phyloP scores from a whole-genome alignment of 2,888 invertebrate species.

The Fragum sueziense region DNA sequence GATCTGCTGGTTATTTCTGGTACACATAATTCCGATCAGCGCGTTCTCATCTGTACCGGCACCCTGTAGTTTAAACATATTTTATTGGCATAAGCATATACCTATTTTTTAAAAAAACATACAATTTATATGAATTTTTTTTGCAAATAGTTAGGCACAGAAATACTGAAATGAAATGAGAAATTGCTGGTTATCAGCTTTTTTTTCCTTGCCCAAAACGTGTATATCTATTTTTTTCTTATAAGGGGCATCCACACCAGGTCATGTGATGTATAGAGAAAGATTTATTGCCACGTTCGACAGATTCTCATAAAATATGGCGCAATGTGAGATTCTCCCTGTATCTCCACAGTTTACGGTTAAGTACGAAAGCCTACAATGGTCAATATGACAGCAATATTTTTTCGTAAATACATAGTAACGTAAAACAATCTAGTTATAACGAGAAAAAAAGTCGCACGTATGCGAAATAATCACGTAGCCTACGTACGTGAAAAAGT shows the following conservation, averaged over 20 bases:
- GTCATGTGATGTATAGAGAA: too few species aligned
- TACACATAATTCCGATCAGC: slow-evolving; percentile 91
- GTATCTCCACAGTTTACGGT: neutral
- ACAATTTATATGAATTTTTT: neutral
- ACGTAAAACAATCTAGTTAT: too few species aligned
- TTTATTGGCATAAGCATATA: neutral
- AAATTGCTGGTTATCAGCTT: neutral
- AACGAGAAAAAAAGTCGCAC: too few species aligned
- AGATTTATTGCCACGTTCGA: neutral
- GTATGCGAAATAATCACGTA: too few species aligned
- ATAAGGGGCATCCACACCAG: too few species aligned
- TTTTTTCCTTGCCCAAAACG: neutral
- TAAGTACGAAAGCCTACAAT: neutral
- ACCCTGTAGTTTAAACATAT: slow-evolving; percentile 83
- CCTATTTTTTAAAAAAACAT: neutral
- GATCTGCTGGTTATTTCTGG: slow-evolving; percentile 82
- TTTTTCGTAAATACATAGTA: too few species aligned
- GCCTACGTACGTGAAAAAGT: too few species aligned
- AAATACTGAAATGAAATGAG: neutral
- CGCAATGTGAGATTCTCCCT: neutral
- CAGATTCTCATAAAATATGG: neutral
- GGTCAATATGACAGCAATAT: neutral
- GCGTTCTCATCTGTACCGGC: slow-evolving; percentile 93
- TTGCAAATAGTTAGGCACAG: neutral
- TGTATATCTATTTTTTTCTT: too few species aligned